Conservation (phyloP, 2,113 vertebrate genomes). For the Salminus brasiliensis region DNA sequence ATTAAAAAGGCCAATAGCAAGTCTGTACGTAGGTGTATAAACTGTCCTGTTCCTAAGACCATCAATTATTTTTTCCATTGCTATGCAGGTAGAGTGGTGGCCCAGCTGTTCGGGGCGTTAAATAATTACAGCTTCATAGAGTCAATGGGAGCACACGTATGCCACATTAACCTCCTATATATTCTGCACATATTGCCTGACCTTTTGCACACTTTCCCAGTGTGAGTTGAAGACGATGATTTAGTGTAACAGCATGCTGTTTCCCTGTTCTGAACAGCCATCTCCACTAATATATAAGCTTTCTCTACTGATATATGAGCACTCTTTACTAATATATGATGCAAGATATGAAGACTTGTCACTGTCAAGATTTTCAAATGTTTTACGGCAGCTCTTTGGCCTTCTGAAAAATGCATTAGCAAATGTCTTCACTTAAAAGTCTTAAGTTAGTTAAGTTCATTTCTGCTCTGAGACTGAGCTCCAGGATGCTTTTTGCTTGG, state of each 20-base stretch:
- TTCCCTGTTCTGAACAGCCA: constrained; percentile 14
- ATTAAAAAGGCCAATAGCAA: not conserved
- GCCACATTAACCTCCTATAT: constrained; percentile 14
- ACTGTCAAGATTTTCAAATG: not conserved
- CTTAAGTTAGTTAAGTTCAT: not conserved
- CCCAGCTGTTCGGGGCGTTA: constrained; percentile 15
- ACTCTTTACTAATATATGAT: no score
- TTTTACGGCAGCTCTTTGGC: not conserved
- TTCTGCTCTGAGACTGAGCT: not conserved
- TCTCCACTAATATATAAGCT: not conserved
- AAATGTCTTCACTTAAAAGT: no score
- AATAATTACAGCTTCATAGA: constrained; percentile 28
- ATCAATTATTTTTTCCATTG: constrained; percentile 20
- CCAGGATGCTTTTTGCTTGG: not conserved
- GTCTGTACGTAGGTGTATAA: not conserved
- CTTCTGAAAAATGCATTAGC: not conserved
- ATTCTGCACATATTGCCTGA: not conserved
- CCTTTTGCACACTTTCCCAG: not conserved
- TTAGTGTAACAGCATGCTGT: not conserved
- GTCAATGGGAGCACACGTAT: not conserved
- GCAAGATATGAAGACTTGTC: not conserved
- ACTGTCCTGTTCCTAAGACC: constrained; percentile 9
- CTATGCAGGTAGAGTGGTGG: not conserved
- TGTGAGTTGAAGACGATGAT: not conserved
- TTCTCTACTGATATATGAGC: not conserved